A percentile compares a stretch with the other conserved stretches of the same genome.
Conservation (phyloP, 2,888 invertebrate species). For the Nebria brevicollis region DNA sequence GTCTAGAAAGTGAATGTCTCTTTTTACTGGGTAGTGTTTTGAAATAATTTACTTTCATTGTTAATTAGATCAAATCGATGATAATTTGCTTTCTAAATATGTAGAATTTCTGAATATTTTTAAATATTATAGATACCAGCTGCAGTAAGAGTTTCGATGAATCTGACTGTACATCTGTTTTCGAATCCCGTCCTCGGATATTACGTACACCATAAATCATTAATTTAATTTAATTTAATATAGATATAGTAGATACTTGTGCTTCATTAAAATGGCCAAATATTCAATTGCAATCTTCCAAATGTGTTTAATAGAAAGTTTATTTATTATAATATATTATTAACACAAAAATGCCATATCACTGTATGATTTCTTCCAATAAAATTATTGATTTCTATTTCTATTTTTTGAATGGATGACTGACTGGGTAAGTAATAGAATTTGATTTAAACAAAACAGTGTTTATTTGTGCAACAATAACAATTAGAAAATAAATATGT, state of each 20-base stretch:
- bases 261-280: background rate
- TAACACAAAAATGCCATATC: background rate
- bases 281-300: constrained; percentile 13
- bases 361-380: background rate
- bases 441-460: constrained; percentile 27
- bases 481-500: constrained; percentile 47
- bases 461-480: constrained; percentile 44
- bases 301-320: constrained; percentile 5
- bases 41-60: constrained; percentile 42
- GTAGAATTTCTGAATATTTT: constrained; percentile 10
- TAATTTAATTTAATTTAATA: background rate
- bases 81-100: constrained; percentile 39
- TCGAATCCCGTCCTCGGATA: constrained; percentile 52
- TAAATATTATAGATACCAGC: constrained; percentile 27
- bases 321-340: background rate
- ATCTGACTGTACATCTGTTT: constrained; percentile 49
- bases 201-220: constrained; percentile 49
- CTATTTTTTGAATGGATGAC: background rate
- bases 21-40: constrained; percentile 28
- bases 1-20: constrained; percentile 40
- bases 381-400: background rate
- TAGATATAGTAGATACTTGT: background rate
- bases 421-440: background rate
- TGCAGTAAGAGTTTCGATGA: constrained; percentile 36
- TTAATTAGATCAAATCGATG: constrained; percentile 42